Evolutionary conservation across 2,888 invertebrate genomes (phyloP), one percentile per base, ranked within the genome.

Genomic region (Onthophagus sagittarius): DNA sequence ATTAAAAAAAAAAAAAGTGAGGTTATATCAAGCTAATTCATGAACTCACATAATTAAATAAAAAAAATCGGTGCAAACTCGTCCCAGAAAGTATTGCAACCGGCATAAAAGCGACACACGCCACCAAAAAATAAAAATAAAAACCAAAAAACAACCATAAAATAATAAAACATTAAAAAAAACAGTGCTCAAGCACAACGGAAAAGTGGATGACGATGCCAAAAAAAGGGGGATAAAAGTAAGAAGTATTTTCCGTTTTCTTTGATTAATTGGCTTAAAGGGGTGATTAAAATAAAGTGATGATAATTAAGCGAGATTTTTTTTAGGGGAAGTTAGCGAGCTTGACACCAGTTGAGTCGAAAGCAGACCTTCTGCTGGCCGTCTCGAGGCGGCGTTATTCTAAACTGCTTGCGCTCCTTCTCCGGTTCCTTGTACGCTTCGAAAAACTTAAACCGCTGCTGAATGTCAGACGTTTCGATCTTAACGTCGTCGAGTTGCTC

Each of bases 361-460:
- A 23, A 23, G 7, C 39, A 53, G 71, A 90, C 90, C 89, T 91
- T 91, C 75, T 88, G 88, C 86, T 91, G 90, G 77, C 91, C 91
- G 80, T 96, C 95, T 77, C 95, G 87, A 0, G 96, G 96, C 75
- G 96, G 96, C 62, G 96, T 96, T 86, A 96, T 95, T 79, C 95
- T 90, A 87, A 96, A 96, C 84, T 90, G 88, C 85, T 91, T 93
- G 80, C 90, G 89, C 78, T 88, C 86, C 81, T 88, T 87, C 79
- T 89, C 89, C 78, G 92, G 91, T 70, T 94, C 93, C 81, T 89
- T 90, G 88, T 94, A 96, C 0, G 92, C 92, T 88, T 96, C 96
- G 87, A 96, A 96, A 88, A 96, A 96, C 86, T 94, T 93, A 88
- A 96, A 97, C 80, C 94, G 90, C 83, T 94, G 92, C 73, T 93